These are phyloP conservation scores for Keiferia lycopersicella DNA, from an alignment of 2,888 invertebrate species.

Conservation along the genomic window DNA sequence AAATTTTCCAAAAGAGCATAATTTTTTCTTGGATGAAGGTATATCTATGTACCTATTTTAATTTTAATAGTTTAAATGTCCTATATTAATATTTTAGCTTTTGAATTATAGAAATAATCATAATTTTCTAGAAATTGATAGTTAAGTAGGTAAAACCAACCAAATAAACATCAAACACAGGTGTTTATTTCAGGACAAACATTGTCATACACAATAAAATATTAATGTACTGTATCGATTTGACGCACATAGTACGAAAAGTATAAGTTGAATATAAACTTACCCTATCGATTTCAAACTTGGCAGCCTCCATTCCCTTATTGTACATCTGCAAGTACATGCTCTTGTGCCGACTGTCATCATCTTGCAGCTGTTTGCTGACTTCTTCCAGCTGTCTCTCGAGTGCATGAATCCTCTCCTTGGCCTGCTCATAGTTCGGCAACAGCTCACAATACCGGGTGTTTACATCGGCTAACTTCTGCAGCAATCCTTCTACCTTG, in stretches of 20 bases:
- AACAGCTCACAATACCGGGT: conserved; percentile 89
- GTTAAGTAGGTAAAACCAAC: neutral
- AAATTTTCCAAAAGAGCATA: too few species aligned
- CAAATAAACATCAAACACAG: neutral
- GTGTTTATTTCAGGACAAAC: neutral
- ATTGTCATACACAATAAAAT: neutral
- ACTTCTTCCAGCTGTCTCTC: conserved; percentile 88
- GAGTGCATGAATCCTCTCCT: conserved; percentile 85
- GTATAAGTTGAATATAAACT: conserved; percentile 12
- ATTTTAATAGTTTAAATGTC: too few species aligned
- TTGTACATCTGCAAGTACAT: conserved; percentile 92
- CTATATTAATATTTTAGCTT: too few species aligned
- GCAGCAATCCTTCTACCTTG: conserved; percentile 87
- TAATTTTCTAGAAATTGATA: too few species aligned
- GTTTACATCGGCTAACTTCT: conserved; percentile 88
- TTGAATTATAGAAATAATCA: neutral
- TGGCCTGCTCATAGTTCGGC: conserved; percentile 88
- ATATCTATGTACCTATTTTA: too few species aligned
- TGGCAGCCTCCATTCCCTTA: conserved; percentile 90
- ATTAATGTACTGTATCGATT: too few species aligned
- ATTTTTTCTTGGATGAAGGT: too few species aligned
- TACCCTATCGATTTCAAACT: conserved; percentile 87
- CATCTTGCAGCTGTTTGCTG: conserved; percentile 85
- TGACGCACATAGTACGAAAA: too few species aligned
- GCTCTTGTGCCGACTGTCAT: conserved; percentile 87